Base-by-base conservation (phyloP, 1,140 invertebrate species). In the Pectinophora gossypiella region DNA sequence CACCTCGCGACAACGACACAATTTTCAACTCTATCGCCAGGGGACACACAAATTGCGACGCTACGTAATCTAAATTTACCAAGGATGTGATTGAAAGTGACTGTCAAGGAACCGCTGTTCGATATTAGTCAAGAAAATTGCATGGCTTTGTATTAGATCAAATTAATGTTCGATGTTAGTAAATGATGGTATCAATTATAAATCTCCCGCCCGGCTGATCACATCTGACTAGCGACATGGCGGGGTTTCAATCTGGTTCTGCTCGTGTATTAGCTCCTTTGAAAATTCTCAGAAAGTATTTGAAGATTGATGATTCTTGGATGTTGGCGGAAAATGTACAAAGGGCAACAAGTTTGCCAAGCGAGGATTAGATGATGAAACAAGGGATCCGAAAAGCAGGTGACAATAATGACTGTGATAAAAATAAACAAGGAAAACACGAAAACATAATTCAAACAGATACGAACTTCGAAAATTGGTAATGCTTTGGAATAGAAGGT, bases 81-180 rank as follows among this genome's bases (percentile, higher is more conserved):
- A 19, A 21, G 43, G 56, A 58, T 59, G 61, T 76, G 68, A 71
- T 74, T 69, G 63, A 67, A 68, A 64, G 65, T 63, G 48, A 48
- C 66, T 64, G 61, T 67, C 64, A 68, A 59, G 48, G 61, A 66
- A 74, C 66, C 64, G 62, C 63, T 75, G 69, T 71, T 54, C 48
- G 52, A 54, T 64, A 78, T 81, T 69, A 65, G 61, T 78, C 69
- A 78, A 53, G 53, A 56, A 64, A 68, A 68, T 71, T 58, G 60
- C 47, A 52, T 53, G 52, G 56, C 58, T 66, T 66, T 69, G 63
- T 65, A 61, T 56, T 69, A 66, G 54, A 65, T 64, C 52, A 51
- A 64, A 59, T 61, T 60, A 60, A 66, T 65, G 43, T 54, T 47
- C 38, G n/a, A 60, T 46, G 61, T 57, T 62, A 52, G 56, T 61